Evolutionary conservation across 2,113 vertebrate genomes (phyloP), one percentile per base, ranked within the genome.

Genomic region (Microcebus jonahi): DNA sequence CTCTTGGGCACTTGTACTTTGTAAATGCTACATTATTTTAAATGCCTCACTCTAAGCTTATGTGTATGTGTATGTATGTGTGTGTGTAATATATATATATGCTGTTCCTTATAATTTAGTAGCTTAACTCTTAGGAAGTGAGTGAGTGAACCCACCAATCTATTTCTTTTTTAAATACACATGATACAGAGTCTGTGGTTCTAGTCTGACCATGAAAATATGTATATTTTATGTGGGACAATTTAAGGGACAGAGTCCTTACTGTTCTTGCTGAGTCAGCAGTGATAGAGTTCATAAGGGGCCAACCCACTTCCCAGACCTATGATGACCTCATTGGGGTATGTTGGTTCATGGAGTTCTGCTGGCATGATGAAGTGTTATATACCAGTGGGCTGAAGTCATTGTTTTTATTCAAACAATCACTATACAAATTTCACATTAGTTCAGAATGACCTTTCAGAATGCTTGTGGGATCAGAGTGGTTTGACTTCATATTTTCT

Each of bases 151-250:
- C 29, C 10, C 36, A 80, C 21, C 39, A 59, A 7, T 83, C 6
- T 9, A 6, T 82, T 96, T 94, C 45, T 92, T 79, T 53, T 89
- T 86, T 79, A 91, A 87, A 75, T 25, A 81, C 29, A 10, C 17
- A 17, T 48, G 36, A 27, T 70, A 6, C 50, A 70, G 57, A 36
- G 65, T 48, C 79, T 27, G 50, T 61, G 45, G 29, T 50, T 23
- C 76, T 79, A 45, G 48, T n/a, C 11, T 84, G 31, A 84, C 65
- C 18, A 7, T 18, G 75, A 71, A 88, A 80, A 85, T 75, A 21
- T 12, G 17, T 59, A 6, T 71, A 1, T 67, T 79, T 48, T 15
- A 5, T 48, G 34, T 45, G 42, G 87, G 70, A 3, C 70, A 55
- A 0, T 63, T 77, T 67, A 67, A 90, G 63, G n/a, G 48, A 42